These are phyloP conservation scores for Sebastes reedi DNA, from an alignment of 2,797 vertebrate species.

Conservation along the genomic window DNA sequence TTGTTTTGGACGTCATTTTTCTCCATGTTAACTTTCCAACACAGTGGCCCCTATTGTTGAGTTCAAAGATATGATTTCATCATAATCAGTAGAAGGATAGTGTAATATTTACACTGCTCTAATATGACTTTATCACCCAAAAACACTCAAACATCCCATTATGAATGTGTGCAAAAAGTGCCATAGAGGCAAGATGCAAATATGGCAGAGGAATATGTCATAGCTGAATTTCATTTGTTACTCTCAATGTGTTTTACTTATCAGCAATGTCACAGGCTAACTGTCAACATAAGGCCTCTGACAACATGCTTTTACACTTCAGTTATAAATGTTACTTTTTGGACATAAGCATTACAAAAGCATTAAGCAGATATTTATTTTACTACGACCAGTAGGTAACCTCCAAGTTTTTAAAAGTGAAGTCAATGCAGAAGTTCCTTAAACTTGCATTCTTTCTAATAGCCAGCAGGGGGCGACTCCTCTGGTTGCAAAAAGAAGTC, in stretches of 20 bases:
- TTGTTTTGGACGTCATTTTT: slow-evolving; percentile 48
- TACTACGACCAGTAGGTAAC: not conserved
- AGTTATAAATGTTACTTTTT: not conserved
- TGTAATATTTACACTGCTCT: slow-evolving; percentile 24
- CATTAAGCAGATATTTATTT: not conserved
- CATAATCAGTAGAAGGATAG: not conserved
- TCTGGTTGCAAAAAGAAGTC: too few species aligned
- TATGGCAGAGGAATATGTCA: not conserved
- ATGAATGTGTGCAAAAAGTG: not conserved
- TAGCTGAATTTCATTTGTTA: not conserved
- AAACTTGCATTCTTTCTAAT: too few species aligned
- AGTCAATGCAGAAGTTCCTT: too few species aligned
- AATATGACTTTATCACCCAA: slow-evolving; percentile 1
- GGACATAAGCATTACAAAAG: not conserved
- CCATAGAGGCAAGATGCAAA: not conserved
- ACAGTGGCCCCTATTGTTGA: slow-evolving; percentile 20
- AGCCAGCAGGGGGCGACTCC: too few species aligned
- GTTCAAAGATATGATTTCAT: slow-evolving; percentile 45
- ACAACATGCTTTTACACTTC: not conserved
- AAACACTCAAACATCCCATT: slow-evolving; percentile 12
- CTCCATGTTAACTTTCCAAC: slow-evolving; percentile 44
- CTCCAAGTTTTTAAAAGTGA: too few species aligned
- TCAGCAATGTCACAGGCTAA: not conserved
- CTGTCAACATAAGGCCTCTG: not conserved
- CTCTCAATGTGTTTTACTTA: not conserved